Evolutionary conservation across 2,888 invertebrate species (phyloP), one percentile per base, ranked within the genome.

Genomic region (Palloptera scutellata): DNA sequence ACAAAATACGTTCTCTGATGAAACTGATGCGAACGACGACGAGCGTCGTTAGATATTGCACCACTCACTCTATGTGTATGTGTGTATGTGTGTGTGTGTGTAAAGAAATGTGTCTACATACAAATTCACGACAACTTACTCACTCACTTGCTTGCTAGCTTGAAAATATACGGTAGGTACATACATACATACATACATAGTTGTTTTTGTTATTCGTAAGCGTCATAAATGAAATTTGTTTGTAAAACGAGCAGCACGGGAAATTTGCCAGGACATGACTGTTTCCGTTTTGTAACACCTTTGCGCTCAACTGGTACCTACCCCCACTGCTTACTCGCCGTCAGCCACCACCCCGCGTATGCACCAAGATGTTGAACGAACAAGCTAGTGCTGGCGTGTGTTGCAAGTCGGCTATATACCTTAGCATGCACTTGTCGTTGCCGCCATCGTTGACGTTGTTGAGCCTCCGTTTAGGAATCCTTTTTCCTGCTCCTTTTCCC

Each of bases 241-340:
- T 53, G 61, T 60, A 67, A 53, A 73, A 75, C 67, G 71, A 75
- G 70, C 72, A 70, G 64, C 73, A 69, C 69, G 74, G 74, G 74
- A 75, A 73, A 71, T 72, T 68, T 73, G 71, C 73, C 70, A 71
- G 71, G 72, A 73, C 70, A 73, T 71, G 72, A 71, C 72, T 68
- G 72, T 70, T 73, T 73, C 73, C 72, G 73, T 68, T 73, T 58
- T 61, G 61, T 59, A 59, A 61, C 61, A 64, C 64, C 69, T 64
- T 61, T 54, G 61, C 57, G 61, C 43, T 30, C 60, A 40, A 64
- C 60, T 41, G 41, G 52, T 20, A 48, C 51, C 10, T 30, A 13
- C 54, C n/a, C 53, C 12, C 63, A 43, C 30, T 30, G 6, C 3
- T 30, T 30, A 30, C 30, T 30, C 53, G 20, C 42, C 41, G 40